phyloP scores from a whole-genome alignment of 2,113 vertebrate genomes.

The Hipposideros armiger region DNA sequence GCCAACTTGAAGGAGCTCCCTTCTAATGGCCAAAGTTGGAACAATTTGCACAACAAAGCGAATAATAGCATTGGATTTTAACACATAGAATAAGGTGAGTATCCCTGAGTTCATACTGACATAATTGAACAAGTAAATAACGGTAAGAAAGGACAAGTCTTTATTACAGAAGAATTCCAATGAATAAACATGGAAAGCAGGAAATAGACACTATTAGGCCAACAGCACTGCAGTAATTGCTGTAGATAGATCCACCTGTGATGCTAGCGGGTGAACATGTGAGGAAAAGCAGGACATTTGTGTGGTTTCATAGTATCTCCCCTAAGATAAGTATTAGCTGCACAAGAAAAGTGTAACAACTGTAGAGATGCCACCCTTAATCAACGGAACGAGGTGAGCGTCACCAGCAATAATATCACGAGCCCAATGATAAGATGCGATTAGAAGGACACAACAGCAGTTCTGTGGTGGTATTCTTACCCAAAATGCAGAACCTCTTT shows the following conservation, averaged over 20 bases:
- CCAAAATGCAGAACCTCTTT: neutral
- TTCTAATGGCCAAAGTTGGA: neutral
- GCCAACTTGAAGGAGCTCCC: neutral
- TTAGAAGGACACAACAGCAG: neutral
- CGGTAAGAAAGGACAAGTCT: neutral
- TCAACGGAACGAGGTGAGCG: neutral
- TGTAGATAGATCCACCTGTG: neutral
- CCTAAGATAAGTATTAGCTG: conserved; percentile 17
- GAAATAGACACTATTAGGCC: neutral
- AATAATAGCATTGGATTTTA: conserved; percentile 2
- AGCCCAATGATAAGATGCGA: neutral
- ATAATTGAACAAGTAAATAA: neutral
- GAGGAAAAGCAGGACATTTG: conserved; percentile 27
- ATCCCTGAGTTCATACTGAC: neutral
- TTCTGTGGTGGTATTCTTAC: neutral
- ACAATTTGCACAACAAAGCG: conserved; percentile 16
- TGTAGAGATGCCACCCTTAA: neutral
- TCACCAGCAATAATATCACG: neutral
- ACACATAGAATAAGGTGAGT: neutral
- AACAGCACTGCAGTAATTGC: neutral
- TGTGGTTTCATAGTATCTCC: neutral
- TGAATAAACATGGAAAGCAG: neutral
- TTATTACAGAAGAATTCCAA: neutral
- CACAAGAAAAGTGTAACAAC: conserved; percentile 22
- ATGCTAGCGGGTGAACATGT: neutral